Evolutionary conservation across 2,888 invertebrate genomes (phyloP).

Genomic region (Stratiomys singularior): DNA sequence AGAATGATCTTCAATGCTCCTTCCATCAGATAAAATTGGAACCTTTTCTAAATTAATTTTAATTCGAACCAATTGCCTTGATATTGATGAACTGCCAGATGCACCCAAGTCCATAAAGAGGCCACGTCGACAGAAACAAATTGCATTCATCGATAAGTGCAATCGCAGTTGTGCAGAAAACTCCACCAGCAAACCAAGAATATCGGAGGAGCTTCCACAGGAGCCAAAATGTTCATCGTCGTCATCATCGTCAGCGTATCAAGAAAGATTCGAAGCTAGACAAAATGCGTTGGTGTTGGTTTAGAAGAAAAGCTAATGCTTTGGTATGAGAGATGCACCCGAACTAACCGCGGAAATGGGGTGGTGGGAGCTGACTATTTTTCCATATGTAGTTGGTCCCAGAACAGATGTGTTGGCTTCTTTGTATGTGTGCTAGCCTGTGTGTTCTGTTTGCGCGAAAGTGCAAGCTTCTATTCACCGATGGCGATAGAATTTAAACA

Average conservation of each 20-base stretch:
- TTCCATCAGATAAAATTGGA: too few species aligned
- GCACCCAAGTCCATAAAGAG: slow-evolving; percentile 33
- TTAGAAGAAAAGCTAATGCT: background rate
- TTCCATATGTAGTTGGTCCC: background rate
- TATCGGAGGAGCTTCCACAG: background rate
- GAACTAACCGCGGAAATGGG: too few species aligned
- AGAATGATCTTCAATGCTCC: too few species aligned
- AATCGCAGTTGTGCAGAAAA: slow-evolving; percentile 41
- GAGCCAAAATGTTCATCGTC: background rate
- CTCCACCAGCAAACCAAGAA: background rate
- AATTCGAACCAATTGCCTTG: slow-evolving; percentile 41
- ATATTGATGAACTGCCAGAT: slow-evolving; percentile 41
- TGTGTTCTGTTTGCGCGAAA: background rate
- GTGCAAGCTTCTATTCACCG: background rate
- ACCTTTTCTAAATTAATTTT: slow-evolving; percentile 33
- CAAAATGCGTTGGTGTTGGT: background rate
- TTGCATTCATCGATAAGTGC: slow-evolving; percentile 7
- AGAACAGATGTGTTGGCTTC: background rate
- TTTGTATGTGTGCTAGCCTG: background rate
- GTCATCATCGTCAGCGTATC: background rate
- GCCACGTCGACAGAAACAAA: slow-evolving; percentile 34
- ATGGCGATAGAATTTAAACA: slow-evolving; percentile 31
- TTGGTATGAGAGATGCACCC: background rate
- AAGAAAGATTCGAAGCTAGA: slow-evolving; percentile 6
- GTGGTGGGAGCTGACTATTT: background rate